phyloP scores from a whole-genome alignment of 1,140 invertebrate species.

The Papilio dardanus region DNA sequence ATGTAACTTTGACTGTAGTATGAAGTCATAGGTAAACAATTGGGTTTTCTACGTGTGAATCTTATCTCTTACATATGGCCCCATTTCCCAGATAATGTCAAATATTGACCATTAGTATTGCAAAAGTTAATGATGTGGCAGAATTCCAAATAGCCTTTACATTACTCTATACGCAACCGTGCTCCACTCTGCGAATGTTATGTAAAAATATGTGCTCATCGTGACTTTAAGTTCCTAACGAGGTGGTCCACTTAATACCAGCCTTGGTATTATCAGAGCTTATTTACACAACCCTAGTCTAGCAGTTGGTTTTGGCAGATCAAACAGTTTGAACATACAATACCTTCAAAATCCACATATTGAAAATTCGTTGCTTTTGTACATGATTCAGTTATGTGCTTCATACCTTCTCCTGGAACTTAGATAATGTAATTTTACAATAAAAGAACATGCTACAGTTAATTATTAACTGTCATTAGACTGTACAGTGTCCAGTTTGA shows the following conservation, averaged over 20 bases:
- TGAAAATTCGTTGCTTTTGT: too few species aligned
- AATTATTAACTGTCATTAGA: neutral
- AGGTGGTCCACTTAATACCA: constrained; percentile 1
- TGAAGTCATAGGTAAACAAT: too few species aligned
- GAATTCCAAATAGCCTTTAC: constrained; percentile 3
- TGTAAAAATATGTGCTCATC: constrained; percentile 2
- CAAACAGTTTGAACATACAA: neutral
- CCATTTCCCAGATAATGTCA: neutral
- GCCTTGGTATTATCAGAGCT: neutral
- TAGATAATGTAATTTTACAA: neutral
- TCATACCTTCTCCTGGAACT: neutral
- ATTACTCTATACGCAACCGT: neutral
- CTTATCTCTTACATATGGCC: neutral
- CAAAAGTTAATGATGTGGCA: neutral
- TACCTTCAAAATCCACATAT: too few species aligned
- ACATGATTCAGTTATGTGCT: too few species aligned
- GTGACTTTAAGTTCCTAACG: neutral
- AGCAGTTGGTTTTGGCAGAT: neutral
- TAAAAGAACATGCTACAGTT: neutral
- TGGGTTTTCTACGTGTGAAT: neutral
- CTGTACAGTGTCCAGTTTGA: neutral
- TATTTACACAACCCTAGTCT: neutral
- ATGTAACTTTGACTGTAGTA: neutral
- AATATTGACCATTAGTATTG: constrained; percentile 5
- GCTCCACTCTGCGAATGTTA: neutral